Base-by-base conservation (phyloP, 2,888 invertebrate genomes). In the Coenonympha glycerion region DNA sequence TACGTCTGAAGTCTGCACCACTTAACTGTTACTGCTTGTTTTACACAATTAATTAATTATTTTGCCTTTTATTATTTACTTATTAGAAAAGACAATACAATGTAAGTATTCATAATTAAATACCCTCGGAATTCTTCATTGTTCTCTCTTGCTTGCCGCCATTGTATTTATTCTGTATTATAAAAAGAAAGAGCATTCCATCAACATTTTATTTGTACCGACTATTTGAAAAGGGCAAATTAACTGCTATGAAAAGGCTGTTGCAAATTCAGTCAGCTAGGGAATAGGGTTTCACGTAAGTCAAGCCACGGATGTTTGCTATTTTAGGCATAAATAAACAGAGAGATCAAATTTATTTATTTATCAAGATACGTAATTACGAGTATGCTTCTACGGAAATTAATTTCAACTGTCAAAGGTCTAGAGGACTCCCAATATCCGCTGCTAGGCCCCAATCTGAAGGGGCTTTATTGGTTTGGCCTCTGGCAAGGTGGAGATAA, bases 371-470 rank as follows among this genome's bases (percentile, higher is more conserved):
- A n/a, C n/a, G n/a, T n/a, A n/a, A n/a, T 16, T 16, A 15, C 31
- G 11, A 21, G 22, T 16, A 54, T 51, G 47, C 4, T 45, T 3
- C 18, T 34, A 13, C 28, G 50, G 19, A 69, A 63, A 57, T 26
- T 73, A 33, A 57, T 68, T 53, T 56, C 50, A 13, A 61, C 62
- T 37, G 50, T 64, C 2, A 60, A 71, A 60, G 48, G 53, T 3
- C 59, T 77, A 6, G 79, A 80, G 50, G 66, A 79, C 52, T 63
- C 70, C 16, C 57, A 68, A 22, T 56, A 76, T 57, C 81, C 80
- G 48, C 66, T 79, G 53, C 56, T 81, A 48, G 81, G 79, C 1
- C 80, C 81, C 6, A 75, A 70, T 44, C 62, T 81, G 44, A 74
- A 66, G 58, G 71, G 65, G 8, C 68, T 82, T 28, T 67, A 70